phyloP scores from a whole-genome alignment of 2,113 vertebrate genomes.

The Himantopus leucocephalus region DNA sequence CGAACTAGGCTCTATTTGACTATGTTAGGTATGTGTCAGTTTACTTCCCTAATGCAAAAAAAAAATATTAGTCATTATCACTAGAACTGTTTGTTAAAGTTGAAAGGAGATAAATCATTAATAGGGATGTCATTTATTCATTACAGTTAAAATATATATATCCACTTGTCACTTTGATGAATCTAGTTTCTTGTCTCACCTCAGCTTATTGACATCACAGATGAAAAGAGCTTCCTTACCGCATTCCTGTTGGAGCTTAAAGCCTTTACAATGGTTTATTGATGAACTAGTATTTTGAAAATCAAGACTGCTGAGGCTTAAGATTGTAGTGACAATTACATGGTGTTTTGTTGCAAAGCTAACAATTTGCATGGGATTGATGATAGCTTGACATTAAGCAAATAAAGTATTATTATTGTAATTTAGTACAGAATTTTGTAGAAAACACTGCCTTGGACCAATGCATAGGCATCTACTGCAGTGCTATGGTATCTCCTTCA shows the following conservation, averaged over 20 bases:
- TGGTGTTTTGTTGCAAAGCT: conserved; percentile 27
- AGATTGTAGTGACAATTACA: conserved; percentile 54
- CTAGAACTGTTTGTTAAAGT: conserved; percentile 52
- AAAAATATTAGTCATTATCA: conserved; percentile 9
- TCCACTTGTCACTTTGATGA: conserved; percentile 32
- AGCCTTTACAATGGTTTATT: conserved; percentile 59
- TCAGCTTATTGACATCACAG: conserved; percentile 53
- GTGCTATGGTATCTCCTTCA: not conserved
- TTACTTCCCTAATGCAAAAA: conserved; percentile 4
- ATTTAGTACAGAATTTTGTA: conserved; percentile 24
- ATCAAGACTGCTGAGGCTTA: conserved; percentile 44
- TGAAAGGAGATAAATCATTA: conserved; percentile 60
- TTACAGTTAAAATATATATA: conserved; percentile 43
- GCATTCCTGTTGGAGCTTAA: conserved; percentile 30
- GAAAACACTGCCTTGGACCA: conserved; percentile 30
- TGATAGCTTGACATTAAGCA: conserved; percentile 56
- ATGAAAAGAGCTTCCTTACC: conserved; percentile 47
- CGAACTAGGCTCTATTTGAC: not conserved
- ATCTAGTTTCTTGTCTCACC: conserved; percentile 35
- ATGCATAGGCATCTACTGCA: not conserved
- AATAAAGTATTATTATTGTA: conserved; percentile 48
- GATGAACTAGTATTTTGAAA: conserved; percentile 55
- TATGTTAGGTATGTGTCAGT: not conserved
- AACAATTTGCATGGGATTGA: conserved; percentile 49
- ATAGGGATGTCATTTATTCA: conserved; percentile 57